Evolutionary conservation across 1,140 invertebrate genomes (phyloP).

Genomic region (Brachionus manjavacas): DNA sequence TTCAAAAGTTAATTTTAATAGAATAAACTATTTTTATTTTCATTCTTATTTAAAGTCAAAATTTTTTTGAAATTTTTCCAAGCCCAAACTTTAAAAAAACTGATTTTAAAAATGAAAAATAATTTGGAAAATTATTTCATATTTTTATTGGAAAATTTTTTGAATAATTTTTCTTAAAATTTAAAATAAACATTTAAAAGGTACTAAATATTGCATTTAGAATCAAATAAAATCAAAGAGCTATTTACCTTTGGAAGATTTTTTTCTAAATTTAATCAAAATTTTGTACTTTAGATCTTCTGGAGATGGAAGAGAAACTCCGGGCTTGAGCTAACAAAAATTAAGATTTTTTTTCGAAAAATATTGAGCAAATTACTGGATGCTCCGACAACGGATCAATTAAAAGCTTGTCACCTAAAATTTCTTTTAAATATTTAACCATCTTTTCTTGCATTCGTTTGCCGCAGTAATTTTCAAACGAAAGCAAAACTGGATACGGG

Average conservation of each 20-base stretch:
- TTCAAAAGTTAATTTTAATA: too few relatives aligned
- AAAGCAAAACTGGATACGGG: conserved; percentile 88
- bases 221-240: too few relatives aligned
- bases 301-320: conserved; percentile 78
- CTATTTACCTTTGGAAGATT: conserved; percentile 65
- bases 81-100: too few relatives aligned
- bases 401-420: conserved; percentile 78
- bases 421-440: conserved; percentile 87
- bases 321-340: conserved; percentile 66
- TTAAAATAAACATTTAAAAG: background rate
- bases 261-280: conserved; percentile 97
- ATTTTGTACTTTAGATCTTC: conserved; percentile 79
- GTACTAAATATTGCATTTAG: background rate
- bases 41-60: too few relatives aligned
- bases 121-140: too few relatives aligned
- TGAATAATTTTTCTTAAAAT: background rate
- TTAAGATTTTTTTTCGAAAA: background rate
- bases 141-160: too few relatives aligned
- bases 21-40: too few relatives aligned
- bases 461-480: conserved; percentile 92
- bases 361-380: conserved; percentile 3
- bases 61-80: too few relatives aligned
- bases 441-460: conserved; percentile 76
- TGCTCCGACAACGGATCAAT: conserved; percentile 47
- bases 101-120: too few relatives aligned